Evolutionary conservation across 2,888 invertebrate genomes (phyloP).

Genomic region (Sialis lutaria): DNA sequence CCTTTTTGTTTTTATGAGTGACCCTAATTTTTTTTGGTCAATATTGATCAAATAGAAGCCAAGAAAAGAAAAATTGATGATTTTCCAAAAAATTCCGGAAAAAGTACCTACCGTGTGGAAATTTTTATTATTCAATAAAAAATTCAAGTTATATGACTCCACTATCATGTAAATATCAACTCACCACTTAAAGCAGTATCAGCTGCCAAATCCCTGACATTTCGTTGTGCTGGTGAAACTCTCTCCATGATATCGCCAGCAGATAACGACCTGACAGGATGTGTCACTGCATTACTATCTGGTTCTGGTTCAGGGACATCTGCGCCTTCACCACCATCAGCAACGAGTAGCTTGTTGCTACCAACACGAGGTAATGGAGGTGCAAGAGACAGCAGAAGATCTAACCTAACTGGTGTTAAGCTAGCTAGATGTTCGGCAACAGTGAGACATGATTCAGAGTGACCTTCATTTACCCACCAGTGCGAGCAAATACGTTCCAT

Average conservation of each 20-base stretch:
- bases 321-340: slow-evolving; percentile 25
- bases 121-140: neutral
- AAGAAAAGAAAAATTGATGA: too few relatives aligned
- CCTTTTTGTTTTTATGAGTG: too few relatives aligned
- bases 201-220: slow-evolving; percentile 54
- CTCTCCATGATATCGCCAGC: slow-evolving; percentile 60
- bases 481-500: slow-evolving; percentile 90
- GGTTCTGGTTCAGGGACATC: slow-evolving; percentile 16
- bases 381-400: slow-evolving; percentile 68
- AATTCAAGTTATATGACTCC: neutral
- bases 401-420: slow-evolving; percentile 77
- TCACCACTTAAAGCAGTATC: slow-evolving; percentile 17
- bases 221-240: slow-evolving; percentile 43
- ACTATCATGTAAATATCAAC: neutral
- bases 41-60: too few relatives aligned
- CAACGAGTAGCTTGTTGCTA: slow-evolving; percentile 54
- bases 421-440: slow-evolving; percentile 77
- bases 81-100: too few relatives aligned
- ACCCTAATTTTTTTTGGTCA: too few relatives aligned
- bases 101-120: too few relatives aligned
- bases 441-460: slow-evolving; percentile 64
- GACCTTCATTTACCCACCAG: slow-evolving; percentile 91
- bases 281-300: slow-evolving; percentile 16
- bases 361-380: slow-evolving; percentile 59
- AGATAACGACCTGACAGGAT: slow-evolving; percentile 39